Conservation (phyloP, 2,797 vertebrate genomes). For the Gambusia yucatana region DNA sequence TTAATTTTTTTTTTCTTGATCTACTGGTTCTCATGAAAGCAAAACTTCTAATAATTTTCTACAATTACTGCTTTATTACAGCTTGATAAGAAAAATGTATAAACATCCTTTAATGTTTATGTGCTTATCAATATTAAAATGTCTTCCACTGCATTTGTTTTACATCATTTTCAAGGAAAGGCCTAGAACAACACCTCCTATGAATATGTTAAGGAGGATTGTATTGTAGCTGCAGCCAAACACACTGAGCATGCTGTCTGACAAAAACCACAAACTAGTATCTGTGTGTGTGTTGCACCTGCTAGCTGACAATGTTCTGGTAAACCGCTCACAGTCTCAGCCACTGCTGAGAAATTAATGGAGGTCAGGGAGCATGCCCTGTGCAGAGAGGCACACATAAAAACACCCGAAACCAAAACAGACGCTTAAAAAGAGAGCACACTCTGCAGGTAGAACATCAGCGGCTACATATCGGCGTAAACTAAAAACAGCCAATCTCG, state of each 20-base stretch:
- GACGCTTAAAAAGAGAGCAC: slow-evolving; percentile 14
- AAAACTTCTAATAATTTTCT: slow-evolving; percentile 3
- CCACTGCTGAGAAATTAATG: slow-evolving; percentile 74
- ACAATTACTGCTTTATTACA: neutral
- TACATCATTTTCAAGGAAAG: neutral
- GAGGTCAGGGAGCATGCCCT: slow-evolving; percentile 59
- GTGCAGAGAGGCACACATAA: slow-evolving; percentile 1
- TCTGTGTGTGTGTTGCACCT: slow-evolving; percentile 52
- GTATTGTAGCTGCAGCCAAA: slow-evolving; percentile 21
- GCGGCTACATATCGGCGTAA: neutral
- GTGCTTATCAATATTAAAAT: neutral
- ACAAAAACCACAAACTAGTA: slow-evolving; percentile 59
- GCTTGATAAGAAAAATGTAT: neutral
- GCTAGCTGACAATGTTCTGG: slow-evolving; percentile 70
- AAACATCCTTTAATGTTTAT: neutral
- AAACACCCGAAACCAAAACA: slow-evolving; percentile 7
- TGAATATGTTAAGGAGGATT: neutral
- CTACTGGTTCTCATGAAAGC: neutral
- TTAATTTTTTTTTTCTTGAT: neutral
- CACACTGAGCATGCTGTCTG: slow-evolving; percentile 25
- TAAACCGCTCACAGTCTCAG: slow-evolving; percentile 68
- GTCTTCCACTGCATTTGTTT: neutral
- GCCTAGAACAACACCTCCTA: neutral
- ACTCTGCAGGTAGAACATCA: slow-evolving; percentile 22
- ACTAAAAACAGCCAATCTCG: slow-evolving; percentile 14